Evolutionary conservation across 2,113 vertebrate genomes (phyloP).

Genomic region (Macheiramphus alcinus): DNA sequence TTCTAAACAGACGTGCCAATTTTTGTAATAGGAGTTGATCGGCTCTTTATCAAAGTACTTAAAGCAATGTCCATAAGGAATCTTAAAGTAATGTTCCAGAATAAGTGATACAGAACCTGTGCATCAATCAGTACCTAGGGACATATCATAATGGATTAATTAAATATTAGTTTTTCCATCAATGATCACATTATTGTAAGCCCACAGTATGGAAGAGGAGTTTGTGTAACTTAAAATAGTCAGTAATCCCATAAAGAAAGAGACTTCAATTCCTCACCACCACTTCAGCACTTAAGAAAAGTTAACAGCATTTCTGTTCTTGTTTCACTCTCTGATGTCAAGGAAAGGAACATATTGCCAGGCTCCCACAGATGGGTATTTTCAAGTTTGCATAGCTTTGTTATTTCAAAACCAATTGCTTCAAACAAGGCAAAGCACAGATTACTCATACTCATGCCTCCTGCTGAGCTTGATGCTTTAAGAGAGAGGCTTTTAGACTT

Average conservation of each 20-base stretch:
- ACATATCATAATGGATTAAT: not conserved
- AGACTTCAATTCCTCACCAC: not conserved
- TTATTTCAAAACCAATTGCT: constrained; percentile 12
- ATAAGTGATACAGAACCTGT: not conserved
- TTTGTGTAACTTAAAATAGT: not conserved
- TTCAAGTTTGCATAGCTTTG: constrained; percentile 9
- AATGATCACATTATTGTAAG: not conserved
- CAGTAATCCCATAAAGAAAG: not conserved
- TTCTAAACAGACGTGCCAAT: not conserved
- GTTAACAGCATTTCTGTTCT: not conserved
- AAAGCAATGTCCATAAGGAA: not conserved
- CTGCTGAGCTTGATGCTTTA: not conserved
- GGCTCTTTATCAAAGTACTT: not conserved
- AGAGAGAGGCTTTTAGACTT: not conserved
- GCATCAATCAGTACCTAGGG: not conserved
- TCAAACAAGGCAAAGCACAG: constrained; percentile 1
- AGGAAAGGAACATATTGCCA: not conserved
- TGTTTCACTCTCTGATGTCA: not conserved
- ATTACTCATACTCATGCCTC: constrained; percentile 19
- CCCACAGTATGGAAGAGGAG: not conserved
- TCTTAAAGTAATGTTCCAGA: not conserved
- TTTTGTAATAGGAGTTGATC: not conserved
- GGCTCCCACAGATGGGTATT: not conserved
- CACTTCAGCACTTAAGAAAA: not conserved
- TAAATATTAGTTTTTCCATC: not conserved